Evolutionary conservation across 2,888 invertebrate genomes (phyloP), one percentile per base, ranked within the genome.

Genomic region (Petrolisthes cinctipes): DNA sequence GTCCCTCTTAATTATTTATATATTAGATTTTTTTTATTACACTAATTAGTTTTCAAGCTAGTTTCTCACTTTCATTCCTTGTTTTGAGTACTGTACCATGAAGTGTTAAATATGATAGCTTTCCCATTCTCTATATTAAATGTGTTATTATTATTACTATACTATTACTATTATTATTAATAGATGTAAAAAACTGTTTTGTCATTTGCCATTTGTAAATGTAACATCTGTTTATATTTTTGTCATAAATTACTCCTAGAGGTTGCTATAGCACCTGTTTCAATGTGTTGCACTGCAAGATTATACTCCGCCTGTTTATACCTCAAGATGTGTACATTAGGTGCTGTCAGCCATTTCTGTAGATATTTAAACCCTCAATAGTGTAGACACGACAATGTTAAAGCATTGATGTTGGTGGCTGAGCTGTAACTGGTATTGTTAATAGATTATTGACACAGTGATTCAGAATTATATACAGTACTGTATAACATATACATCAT

Each of bases 1-100:
- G 87, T 88, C 87, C 87, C 87, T 81, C 87, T 71, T 5, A 81
- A 83, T 86, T 54, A 86, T 86, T 86, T 86, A 78, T 76, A 14
- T 53, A 61, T 86, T 83, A 73, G 51, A 76, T 20, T 78, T 68
- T 68, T 76, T 68, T 17, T 9, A 51, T 83, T 78, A 56, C 66
- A 56, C 20, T 17, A 68, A 54, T 80, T 79, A 75, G 78, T 82
- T 79, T 78, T 61, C 37, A 73, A 79, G 17, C 54, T 61, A 86
- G 14, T 73, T 86, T 86, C 83, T 78, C 82, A 23, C 54, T 61
- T 76, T 57, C 37, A 56, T 53, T 68, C 20, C n/a, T 82, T 82
- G 66, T 7, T 57, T 51, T 68, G 17, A 68, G 68, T 14, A 71
- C 14, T 71, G 20, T 71, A 71, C 20, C 37, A 37, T 37, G 37